Evolutionary conservation across 2,888 invertebrate genomes (phyloP).

Genomic region (Ectemnius cavifrons): DNA sequence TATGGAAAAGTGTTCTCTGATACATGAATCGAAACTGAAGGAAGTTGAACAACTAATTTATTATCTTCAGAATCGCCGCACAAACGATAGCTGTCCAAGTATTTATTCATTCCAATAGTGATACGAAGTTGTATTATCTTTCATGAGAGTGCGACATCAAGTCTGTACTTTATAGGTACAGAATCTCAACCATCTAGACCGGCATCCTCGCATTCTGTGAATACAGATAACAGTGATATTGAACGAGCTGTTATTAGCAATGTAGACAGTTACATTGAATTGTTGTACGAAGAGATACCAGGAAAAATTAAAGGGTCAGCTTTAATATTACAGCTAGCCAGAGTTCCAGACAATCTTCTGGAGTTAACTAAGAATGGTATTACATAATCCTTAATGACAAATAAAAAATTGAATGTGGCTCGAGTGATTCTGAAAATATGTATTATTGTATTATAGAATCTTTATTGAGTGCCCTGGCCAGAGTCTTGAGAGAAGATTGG

Average conservation of each 20-base stretch:
- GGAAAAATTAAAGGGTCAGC: constrained; percentile 96
- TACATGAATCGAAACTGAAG: constrained; percentile 88
- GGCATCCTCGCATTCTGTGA: constrained; percentile 70
- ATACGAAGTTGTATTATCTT: not conserved
- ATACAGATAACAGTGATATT: constrained; percentile 65
- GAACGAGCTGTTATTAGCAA: constrained; percentile 88
- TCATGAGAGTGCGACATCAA: constrained; percentile 4
- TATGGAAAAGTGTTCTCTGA: constrained; percentile 90
- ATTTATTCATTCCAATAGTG: not conserved
- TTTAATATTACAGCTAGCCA: constrained; percentile 92
- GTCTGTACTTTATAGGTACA: constrained; percentile 56
- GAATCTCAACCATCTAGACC: constrained; percentile 69
- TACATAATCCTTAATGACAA: not conserved
- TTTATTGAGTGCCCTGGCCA: constrained; percentile 94
- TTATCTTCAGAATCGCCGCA: constrained; percentile 89
- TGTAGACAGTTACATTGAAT: constrained; percentile 95
- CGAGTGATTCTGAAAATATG: constrained; percentile 2
- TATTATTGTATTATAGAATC: constrained; percentile 83
- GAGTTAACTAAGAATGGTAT: constrained; percentile 95
- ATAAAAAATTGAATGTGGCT: not conserved
- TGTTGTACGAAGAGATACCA: constrained; percentile 95
- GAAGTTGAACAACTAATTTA: constrained; percentile 94
- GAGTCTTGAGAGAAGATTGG: constrained; percentile 98
- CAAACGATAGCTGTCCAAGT: constrained; percentile 63
- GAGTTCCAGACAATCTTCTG: constrained; percentile 95